A percentile compares a stretch with the other conserved stretches of the same genome.
phyloP scores from a whole-genome alignment of 2,888 invertebrate genomes.

The Rotaria sp. region DNA sequence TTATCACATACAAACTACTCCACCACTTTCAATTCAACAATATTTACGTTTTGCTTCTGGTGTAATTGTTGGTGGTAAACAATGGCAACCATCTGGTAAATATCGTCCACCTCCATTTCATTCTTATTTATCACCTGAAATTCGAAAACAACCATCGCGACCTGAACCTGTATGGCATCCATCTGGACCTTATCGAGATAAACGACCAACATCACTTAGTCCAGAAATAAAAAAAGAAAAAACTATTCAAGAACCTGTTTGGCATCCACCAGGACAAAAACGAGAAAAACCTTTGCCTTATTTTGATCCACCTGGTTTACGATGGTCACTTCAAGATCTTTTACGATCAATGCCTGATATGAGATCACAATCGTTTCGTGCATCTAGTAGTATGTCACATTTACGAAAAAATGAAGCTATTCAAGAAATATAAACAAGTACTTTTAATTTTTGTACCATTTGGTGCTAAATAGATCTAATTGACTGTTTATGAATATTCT shows the following conservation, averaged over 20 bases:
- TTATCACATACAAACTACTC: background rate
- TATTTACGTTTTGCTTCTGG: background rate
- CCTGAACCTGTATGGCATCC: background rate
- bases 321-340: slow-evolving; percentile 6
- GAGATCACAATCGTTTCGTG: background rate
- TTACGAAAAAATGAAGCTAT: background rate
- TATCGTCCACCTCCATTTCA: background rate
- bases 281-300: background rate
- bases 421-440: background rate
- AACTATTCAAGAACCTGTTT: background rate
- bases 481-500: no score
- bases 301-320: slow-evolving; percentile 11
- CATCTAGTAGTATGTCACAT: background rate
- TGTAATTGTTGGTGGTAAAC: background rate
- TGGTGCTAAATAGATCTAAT: background rate
- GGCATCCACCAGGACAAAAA: background rate
- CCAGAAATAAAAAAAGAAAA: background rate
- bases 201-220: slow-evolving; percentile 10
- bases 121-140: background rate
- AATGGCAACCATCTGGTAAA: background rate
- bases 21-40: background rate
- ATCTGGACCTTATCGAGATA: background rate
- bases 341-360: background rate
- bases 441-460: background rate
- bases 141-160: background rate